Evolutionary conservation across 2,797 vertebrate genomes (phyloP).

Genomic region (Tamandua tetradactyla): DNA sequence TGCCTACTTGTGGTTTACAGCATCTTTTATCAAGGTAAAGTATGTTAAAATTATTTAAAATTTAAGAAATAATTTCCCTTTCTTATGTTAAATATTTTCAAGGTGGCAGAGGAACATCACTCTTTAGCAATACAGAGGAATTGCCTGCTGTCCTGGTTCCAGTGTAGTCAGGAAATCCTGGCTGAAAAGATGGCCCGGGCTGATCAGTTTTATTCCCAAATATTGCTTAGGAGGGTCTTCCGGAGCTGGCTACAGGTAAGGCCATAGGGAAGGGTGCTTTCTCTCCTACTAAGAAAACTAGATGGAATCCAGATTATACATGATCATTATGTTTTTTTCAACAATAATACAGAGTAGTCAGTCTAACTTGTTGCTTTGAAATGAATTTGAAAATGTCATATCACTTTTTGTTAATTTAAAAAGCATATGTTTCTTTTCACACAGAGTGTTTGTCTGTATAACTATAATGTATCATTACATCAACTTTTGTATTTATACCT

Average conservation of each 20-base stretch:
- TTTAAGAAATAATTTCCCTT: conserved; percentile 53
- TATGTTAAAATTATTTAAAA: conserved; percentile 42
- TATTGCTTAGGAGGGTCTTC: no score
- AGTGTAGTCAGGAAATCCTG: no score
- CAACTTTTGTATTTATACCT: conserved; percentile 26
- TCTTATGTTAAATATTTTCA: conserved; percentile 58
- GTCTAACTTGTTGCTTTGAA: conserved; percentile 41
- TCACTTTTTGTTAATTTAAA: conserved; percentile 18
- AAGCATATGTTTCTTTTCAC: conserved; percentile 12
- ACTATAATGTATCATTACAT: not conserved
- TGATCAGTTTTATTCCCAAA: no score
- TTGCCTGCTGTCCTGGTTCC: no score
- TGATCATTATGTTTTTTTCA: not conserved
- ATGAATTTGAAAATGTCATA: conserved; percentile 46
- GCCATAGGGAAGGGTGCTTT: not conserved
- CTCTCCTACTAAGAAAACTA: not conserved
- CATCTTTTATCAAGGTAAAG: not conserved
- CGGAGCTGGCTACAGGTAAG: no score
- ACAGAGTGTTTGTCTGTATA: not conserved
- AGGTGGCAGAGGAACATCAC: conserved; percentile 94
- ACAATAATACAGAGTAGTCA: not conserved
- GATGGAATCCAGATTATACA: not conserved
- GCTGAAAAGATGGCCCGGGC: no score
- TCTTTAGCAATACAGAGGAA: no score
- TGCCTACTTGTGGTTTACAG: not conserved